Evolutionary conservation across 2,797 vertebrate genomes (phyloP).

Genomic region (Gymnoscopelus microlampas): DNA sequence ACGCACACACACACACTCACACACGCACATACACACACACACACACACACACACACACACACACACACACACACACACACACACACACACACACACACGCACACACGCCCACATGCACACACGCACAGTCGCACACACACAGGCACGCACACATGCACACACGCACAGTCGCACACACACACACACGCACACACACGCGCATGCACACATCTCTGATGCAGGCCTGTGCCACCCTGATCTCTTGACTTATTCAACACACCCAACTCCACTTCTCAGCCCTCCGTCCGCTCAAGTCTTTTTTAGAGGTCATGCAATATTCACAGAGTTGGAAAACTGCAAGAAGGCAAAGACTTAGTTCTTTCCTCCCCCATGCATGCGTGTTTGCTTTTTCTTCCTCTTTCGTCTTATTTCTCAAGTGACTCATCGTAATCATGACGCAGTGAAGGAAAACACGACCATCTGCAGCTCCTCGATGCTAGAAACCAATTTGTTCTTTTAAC

Average conservation of each 20-base stretch:
- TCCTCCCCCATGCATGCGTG: not conserved
- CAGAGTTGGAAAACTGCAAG: constrained; percentile 17
- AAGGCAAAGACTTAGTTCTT: constrained; percentile 3
- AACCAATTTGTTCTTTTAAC: too few relatives aligned
- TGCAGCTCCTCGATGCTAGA: not conserved
- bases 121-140: not conserved
- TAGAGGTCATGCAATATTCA: constrained; percentile 47
- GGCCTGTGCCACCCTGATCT: constrained; percentile 5
- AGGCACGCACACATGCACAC: not conserved
- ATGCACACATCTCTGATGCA: not conserved
- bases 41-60: not conserved
- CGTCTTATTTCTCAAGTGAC: constrained; percentile 8
- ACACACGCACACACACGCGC: too few relatives aligned
- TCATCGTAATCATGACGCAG: not conserved
- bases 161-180: not conserved
- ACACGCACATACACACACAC: too few relatives aligned
- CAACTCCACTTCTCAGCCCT: not conserved
- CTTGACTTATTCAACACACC: constrained; percentile 47
- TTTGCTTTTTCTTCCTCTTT: not conserved
- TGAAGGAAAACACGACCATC: constrained; percentile 2
- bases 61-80: not conserved
- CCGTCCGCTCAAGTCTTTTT: not conserved
- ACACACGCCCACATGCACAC: not conserved
- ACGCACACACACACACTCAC: too few relatives aligned
- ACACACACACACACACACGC: too few relatives aligned